Evolutionary conservation across 2,888 invertebrate genomes (phyloP).

Genomic region (Eupithecia exiguata): DNA sequence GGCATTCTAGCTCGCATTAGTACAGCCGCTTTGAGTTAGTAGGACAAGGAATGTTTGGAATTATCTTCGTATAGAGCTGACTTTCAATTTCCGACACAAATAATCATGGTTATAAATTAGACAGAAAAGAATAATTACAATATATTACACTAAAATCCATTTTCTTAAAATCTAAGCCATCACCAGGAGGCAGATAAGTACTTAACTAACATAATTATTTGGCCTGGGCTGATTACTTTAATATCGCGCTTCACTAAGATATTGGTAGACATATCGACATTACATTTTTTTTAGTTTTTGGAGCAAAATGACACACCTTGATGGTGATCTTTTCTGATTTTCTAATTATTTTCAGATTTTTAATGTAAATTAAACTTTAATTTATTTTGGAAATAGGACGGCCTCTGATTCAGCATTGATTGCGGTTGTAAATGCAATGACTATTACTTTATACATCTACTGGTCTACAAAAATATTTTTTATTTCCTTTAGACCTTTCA

Average conservation of each 20-base stretch:
- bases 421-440: neutral
- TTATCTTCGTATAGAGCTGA: neutral
- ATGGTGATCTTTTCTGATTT: neutral
- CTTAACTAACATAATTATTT: too few species aligned
- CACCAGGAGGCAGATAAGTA: too few species aligned
- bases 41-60: neutral
- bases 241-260: neutral
- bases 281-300: neutral
- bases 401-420: neutral
- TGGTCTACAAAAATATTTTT: neutral
- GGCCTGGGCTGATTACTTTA: neutral
- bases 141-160: too few species aligned
- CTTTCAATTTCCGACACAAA: neutral
- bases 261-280: neutral
- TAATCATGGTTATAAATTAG: too few species aligned
- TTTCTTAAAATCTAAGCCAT: too few species aligned
- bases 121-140: too few species aligned
- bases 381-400: too few species aligned
- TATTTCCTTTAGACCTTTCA: too few species aligned
- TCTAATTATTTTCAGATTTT: too few species aligned
- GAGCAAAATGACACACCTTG: neutral
- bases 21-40: constrained; percentile 51
- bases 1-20: constrained; percentile 62
- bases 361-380: too few species aligned
- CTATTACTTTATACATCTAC: neutral